Base-by-base conservation (phyloP, 2,797 vertebrate species). In the Erithacus rubecula region DNA sequence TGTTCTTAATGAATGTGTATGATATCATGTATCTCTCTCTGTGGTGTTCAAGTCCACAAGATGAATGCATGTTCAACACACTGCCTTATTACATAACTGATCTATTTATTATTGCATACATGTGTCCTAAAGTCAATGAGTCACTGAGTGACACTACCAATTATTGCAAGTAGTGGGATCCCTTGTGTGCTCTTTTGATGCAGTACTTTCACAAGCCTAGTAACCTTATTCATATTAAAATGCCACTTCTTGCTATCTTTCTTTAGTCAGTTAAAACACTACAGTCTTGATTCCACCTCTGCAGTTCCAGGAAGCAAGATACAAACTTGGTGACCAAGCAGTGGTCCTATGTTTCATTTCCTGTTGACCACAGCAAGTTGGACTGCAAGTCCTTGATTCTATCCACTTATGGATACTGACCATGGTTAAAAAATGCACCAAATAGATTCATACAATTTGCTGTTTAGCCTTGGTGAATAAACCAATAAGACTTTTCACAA, bases 41-140 rank as follows among this genome's bases (percentile, higher is more conserved):
- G 97, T 98, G 98, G 97, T 97, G 92, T 98, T 97, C 96, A 97
- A 93, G 97, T 98, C 97, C 98, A 98, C 97, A 98, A 98, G 98
- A 98, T 59, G 97, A 98, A 98, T 98, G 98, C 98, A 98, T 98
- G 98, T 98, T 98, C 98, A 98, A 97, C 98, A 98, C 98, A 98
- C 98, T 98, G 98, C 99, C 99, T 99, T 99, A 99, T 98, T 98
- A 98, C 97, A 92, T 98, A 98, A 98, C 98, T 98, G 98, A 98
- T 98, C 98, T 99, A 99, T 99, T 99, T 99, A 99, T 99, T 99
- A 97, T 97, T 95, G 71, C 95, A 97, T 98, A 98, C 97, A 96
- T 97, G 87, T 98, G 97, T 97, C 96, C 96, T 97, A 94, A 97
- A 93, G 83, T 97, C 91, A 85, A 18, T 91, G 93, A 97, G 96